Evolutionary conservation across 2,888 invertebrate species (phyloP).

Genomic region (Agrochola lychnidis): DNA sequence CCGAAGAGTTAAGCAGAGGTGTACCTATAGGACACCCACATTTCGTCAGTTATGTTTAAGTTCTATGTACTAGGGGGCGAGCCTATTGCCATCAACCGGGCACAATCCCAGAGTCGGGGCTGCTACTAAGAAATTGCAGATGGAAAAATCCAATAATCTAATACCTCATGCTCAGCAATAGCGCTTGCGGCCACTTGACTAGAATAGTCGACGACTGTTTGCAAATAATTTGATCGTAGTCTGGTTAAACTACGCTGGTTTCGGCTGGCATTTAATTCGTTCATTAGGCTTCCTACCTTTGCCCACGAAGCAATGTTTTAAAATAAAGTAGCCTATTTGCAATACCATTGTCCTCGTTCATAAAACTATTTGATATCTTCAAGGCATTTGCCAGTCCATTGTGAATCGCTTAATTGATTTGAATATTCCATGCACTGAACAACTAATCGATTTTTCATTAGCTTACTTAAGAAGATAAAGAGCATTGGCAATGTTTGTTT

Average conservation of each 20-base stretch:
- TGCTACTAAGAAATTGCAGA: no score
- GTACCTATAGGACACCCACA: no score
- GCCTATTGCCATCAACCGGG: no score
- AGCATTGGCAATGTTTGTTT: conserved; percentile 68
- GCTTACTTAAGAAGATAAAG: conserved; percentile 46
- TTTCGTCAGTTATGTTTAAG: no score
- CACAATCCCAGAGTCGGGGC: no score
- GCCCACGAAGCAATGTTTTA: conserved; percentile 17
- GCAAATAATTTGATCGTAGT: conserved; percentile 8
- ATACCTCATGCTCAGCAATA: no score
- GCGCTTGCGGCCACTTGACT: neutral
- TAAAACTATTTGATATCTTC: conserved; percentile 39
- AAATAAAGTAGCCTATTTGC: conserved; percentile 40
- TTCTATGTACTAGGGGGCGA: no score
- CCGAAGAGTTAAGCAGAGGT: no score
- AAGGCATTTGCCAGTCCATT: conserved; percentile 47
- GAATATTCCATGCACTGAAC: conserved; percentile 58
- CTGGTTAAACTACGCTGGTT: no score
- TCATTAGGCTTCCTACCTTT: conserved; percentile 19
- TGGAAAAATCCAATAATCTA: no score
- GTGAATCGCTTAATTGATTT: conserved; percentile 49
- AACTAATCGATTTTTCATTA: conserved; percentile 62
- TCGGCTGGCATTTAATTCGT: no score
- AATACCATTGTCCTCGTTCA: conserved; percentile 35
- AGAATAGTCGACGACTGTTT: conserved; percentile 12